phyloP scores from a whole-genome alignment of 1,140 invertebrate species.

The Drosophila bifasciata region DNA sequence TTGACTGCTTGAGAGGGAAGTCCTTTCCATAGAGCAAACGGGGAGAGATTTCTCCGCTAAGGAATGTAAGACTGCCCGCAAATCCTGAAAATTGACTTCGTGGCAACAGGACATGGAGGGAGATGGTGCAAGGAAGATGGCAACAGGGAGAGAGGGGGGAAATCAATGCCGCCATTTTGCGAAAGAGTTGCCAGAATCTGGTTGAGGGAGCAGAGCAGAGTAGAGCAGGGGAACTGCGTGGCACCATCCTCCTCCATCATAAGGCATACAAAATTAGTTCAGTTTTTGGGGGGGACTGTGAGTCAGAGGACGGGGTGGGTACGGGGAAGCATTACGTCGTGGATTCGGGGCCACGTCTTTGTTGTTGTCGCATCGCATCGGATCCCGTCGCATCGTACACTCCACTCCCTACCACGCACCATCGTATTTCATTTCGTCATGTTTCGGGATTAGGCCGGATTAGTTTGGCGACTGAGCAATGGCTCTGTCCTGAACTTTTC shows the following conservation, averaged over 20 bases:
- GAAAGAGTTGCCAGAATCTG: conserved; percentile 69
- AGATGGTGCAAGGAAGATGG: no score
- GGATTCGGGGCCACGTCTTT: conserved; percentile 21
- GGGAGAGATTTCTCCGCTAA: conserved; percentile 68
- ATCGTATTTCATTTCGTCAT: conserved; percentile 84
- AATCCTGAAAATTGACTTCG: conserved; percentile 83
- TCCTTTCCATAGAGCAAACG: conserved; percentile 77
- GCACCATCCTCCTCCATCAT: conserved; percentile 50
- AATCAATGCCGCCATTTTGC: conserved; percentile 81
- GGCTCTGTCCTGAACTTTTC: conserved; percentile 71
- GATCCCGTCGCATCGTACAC: no score
- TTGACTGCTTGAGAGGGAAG: conserved; percentile 80
- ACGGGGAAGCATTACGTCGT: conserved; percentile 4
- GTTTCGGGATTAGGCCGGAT: conserved; percentile 83
- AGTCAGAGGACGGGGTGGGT: conserved; percentile 1
- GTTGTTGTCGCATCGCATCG: conserved; percentile 48
- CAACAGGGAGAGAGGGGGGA: conserved; percentile 26
- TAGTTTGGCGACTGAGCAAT: conserved; percentile 80
- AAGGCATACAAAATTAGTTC: conserved; percentile 81
- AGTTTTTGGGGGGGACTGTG: conserved; percentile 31
- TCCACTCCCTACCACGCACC: conserved; percentile 56
- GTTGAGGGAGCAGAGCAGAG: conserved; percentile 3
- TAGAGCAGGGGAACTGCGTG: conserved; percentile 21
- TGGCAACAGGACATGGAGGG: conserved; percentile 34
- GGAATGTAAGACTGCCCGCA: conserved; percentile 77